phyloP scores from a whole-genome alignment of 2,888 invertebrate species.

The Aromia moschata region DNA sequence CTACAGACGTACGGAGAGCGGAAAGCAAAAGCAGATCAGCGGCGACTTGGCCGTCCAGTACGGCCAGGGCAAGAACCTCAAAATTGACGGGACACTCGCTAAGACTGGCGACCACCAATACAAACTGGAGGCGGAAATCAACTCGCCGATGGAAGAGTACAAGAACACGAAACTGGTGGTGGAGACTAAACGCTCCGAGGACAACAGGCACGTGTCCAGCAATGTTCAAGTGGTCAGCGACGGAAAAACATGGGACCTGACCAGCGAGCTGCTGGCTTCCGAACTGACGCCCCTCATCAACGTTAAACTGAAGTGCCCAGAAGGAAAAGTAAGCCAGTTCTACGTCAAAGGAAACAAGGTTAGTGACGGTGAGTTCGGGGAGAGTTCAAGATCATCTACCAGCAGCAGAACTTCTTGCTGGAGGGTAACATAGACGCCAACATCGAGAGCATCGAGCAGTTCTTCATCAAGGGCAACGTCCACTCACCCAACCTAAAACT shows the following conservation, averaged over 20 bases:
- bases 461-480: slow-evolving; percentile 69
- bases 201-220: slow-evolving; percentile 53
- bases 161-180: slow-evolving; percentile 50
- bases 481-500: slow-evolving; percentile 73
- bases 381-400: slow-evolving; percentile 61
- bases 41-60: slow-evolving; percentile 53
- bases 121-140: slow-evolving; percentile 61
- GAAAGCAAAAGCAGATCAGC: slow-evolving; percentile 46
- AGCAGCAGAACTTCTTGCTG: slow-evolving; percentile 63
- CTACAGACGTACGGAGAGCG: slow-evolving; percentile 46
- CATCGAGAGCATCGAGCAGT: slow-evolving; percentile 71
- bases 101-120: slow-evolving; percentile 57
- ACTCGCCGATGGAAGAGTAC: slow-evolving; percentile 63
- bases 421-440: slow-evolving; percentile 67
- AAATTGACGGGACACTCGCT: slow-evolving; percentile 51
- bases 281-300: slow-evolving; percentile 68
- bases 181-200: slow-evolving; percentile 59
- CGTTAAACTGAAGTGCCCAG: slow-evolving; percentile 67
- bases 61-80: slow-evolving; percentile 60
- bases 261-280: slow-evolving; percentile 66
- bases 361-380: slow-evolving; percentile 69
- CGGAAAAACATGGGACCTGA: slow-evolving; percentile 68
- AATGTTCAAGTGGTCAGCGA: slow-evolving; percentile 66
- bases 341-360: slow-evolving; percentile 63
- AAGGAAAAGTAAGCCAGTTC: slow-evolving; percentile 59